Percentiles rank a stretch among this genome's conserved stretches.
phyloP scores from a whole-genome alignment of 2,113 vertebrate genomes.

The Festucalex cinctus region DNA sequence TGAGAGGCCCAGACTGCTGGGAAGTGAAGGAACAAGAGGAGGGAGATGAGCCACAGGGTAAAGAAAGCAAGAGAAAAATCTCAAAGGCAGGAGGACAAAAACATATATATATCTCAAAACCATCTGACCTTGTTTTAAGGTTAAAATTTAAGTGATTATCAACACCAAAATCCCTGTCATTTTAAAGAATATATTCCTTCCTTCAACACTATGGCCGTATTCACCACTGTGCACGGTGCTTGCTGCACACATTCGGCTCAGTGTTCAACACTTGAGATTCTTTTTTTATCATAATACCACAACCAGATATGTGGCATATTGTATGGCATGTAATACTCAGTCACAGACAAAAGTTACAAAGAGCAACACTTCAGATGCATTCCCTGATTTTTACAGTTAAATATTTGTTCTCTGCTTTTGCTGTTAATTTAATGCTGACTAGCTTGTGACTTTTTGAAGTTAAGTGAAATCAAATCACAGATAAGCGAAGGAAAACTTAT shows the following conservation, averaged over 20 bases:
- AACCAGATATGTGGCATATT: too few species aligned
- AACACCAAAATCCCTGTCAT: background rate
- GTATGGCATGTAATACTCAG: too few species aligned
- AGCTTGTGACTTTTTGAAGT: too few species aligned
- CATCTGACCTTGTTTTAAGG: constrained; percentile 23
- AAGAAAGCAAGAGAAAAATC: constrained; percentile 19
- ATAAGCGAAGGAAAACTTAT: too few species aligned
- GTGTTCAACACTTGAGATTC: background rate
- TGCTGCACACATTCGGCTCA: background rate
- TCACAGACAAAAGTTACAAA: too few species aligned
- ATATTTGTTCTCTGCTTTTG: too few species aligned
- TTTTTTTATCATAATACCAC: background rate
- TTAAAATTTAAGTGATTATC: constrained; percentile 4
- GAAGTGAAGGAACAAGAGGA: constrained; percentile 38
- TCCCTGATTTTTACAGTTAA: too few species aligned
- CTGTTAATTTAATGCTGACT: too few species aligned
- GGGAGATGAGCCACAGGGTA: constrained; percentile 38
- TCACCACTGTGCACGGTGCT: background rate
- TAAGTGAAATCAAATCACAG: too few species aligned
- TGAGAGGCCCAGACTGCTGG: constrained; percentile 54
- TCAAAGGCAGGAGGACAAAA: constrained; percentile 11
- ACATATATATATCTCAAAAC: constrained; percentile 30
- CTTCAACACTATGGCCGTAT: background rate
- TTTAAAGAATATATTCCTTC: background rate
- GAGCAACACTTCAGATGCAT: too few species aligned